These are phyloP conservation scores for Agrochola litura DNA, from an alignment of 2,888 invertebrate genomes.

Conservation along the genomic window DNA sequence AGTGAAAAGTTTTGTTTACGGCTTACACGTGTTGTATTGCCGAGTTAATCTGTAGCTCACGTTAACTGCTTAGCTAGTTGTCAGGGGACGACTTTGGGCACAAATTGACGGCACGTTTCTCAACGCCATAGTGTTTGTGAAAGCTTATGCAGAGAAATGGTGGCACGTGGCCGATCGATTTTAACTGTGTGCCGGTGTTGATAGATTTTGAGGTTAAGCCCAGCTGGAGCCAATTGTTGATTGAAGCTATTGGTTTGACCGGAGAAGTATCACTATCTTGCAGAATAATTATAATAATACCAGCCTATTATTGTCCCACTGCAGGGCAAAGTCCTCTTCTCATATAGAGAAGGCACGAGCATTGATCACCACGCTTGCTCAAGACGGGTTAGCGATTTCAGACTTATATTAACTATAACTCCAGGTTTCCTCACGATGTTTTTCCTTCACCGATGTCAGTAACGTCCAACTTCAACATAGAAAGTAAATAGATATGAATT, in stretches of 20 bases:
- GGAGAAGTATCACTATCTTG: background rate
- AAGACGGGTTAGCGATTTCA: no score
- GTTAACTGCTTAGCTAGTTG: slow-evolving; percentile 51
- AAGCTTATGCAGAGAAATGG: slow-evolving; percentile 55
- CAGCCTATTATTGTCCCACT: no score
- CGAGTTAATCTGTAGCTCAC: slow-evolving; percentile 51
- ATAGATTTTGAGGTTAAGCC: slow-evolving; percentile 14
- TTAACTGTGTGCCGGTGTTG: slow-evolving; percentile 10
- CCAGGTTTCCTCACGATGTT: no score
- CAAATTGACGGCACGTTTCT: slow-evolving; percentile 55
- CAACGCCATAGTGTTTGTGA: slow-evolving; percentile 49
- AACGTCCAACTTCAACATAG: no score
- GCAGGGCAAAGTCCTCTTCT: no score
- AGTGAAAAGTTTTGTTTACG: slow-evolving; percentile 53
- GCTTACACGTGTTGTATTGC: slow-evolving; percentile 54
- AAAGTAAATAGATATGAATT: no score
- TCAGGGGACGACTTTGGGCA: slow-evolving; percentile 31
- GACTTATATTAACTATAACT: no score
- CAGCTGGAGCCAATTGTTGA: slow-evolving; percentile 17
- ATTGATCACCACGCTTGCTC: no score
- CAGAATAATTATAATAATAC: no score
- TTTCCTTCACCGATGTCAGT: no score
- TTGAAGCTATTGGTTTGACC: slow-evolving; percentile 2
- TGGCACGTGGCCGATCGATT: slow-evolving; percentile 30
- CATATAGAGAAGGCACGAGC: no score